phyloP scores from a whole-genome alignment of 2,888 invertebrate species.

The Polymixis flavicincta region DNA sequence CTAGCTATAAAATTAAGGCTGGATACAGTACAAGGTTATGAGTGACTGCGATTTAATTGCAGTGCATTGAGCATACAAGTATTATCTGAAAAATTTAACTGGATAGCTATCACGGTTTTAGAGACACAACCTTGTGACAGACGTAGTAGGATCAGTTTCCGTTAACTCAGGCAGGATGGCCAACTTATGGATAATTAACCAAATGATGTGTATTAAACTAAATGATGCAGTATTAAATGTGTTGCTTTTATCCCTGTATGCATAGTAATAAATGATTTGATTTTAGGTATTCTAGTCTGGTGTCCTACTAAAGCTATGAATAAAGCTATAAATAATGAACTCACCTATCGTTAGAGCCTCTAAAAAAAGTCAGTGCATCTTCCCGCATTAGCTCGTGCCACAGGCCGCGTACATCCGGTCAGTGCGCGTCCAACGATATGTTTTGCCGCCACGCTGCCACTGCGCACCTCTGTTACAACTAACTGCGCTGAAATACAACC shows the following conservation, averaged over 20 bases:
- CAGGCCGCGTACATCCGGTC: constrained; percentile 12
- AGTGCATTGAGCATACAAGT: neutral
- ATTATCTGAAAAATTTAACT: neutral
- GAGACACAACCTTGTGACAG: neutral
- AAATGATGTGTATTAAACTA: neutral
- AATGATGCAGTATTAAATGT: neutral
- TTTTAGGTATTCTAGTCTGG: neutral
- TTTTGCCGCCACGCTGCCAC: constrained; percentile 49
- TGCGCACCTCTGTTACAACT: constrained; percentile 54
- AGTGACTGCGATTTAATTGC: constrained; percentile 11
- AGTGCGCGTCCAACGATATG: constrained; percentile 48
- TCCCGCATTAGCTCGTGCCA: neutral
- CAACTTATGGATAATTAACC: neutral
- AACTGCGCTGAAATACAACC: constrained; percentile 45
- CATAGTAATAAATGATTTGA: neutral
- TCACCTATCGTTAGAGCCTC: neutral
- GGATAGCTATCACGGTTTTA: neutral
- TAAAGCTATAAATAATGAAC: neutral
- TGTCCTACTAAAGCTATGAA: neutral
- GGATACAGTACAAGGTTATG: neutral
- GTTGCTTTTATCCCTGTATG: neutral
- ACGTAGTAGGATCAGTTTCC: neutral
- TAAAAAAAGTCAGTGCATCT: neutral
- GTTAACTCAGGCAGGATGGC: neutral
- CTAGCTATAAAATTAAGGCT: constrained; percentile 65